These are phyloP conservation scores for Nomia melanderi DNA, from an alignment of 1,140 invertebrate species.

Conservation along the genomic window DNA sequence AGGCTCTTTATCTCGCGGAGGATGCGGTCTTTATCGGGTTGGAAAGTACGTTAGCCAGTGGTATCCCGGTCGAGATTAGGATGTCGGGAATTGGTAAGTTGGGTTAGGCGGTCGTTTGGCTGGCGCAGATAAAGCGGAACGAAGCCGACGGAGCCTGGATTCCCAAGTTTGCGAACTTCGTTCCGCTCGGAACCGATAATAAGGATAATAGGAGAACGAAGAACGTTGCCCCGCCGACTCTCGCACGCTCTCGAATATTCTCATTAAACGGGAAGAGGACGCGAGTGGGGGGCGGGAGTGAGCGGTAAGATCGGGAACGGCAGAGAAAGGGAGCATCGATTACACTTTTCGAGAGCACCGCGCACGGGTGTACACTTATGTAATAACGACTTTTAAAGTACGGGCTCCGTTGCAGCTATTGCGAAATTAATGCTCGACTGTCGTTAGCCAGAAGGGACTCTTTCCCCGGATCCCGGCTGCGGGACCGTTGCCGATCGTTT, in stretches of 20 bases:
- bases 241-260: slow-evolving; percentile 35
- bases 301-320: background rate
- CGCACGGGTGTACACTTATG: background rate
- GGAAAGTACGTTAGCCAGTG: slow-evolving; percentile 62
- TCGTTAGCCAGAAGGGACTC: slow-evolving; percentile 12
- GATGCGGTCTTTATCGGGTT: slow-evolving; percentile 64
- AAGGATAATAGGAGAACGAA: slow-evolving; percentile 50
- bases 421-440: slow-evolving; percentile 15
- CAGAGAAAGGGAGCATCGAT: background rate
- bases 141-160: slow-evolving; percentile 40
- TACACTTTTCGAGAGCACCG: background rate
- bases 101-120: slow-evolving; percentile 56
- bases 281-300: background rate
- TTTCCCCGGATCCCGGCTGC: background rate
- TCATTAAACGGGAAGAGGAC: background rate
- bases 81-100: slow-evolving; percentile 64
- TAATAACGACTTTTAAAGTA: slow-evolving; percentile 36
- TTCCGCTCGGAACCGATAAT: slow-evolving; percentile 60
- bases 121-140: slow-evolving; percentile 63
- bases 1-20: slow-evolving; percentile 61
- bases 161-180: slow-evolving; percentile 59
- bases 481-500: background rate
- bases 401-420: background rate
- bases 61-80: slow-evolving; percentile 63
- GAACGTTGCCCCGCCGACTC: background rate